A percentile compares a stretch with the other conserved stretches of the same genome.
phyloP scores from a whole-genome alignment of 2,888 invertebrate species.

The Drosophila subquinaria region DNA sequence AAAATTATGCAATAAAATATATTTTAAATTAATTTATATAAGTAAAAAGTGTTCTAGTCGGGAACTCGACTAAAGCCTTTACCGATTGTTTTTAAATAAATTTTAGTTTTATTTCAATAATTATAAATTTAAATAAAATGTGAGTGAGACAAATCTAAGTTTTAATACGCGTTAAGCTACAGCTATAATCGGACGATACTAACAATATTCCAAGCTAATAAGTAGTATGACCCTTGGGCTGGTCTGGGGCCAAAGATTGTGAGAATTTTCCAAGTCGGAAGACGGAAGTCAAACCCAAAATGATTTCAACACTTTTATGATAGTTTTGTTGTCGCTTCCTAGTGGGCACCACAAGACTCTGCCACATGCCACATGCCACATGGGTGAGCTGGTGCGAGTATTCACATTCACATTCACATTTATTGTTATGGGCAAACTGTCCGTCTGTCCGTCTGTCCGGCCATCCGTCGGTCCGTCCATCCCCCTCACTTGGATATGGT shows the following conservation, averaged over 20 bases:
- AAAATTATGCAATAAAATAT: too few species aligned
- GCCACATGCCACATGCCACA: slow-evolving; percentile 29
- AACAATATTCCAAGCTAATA: slow-evolving; percentile 8
- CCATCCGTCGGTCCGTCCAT: background rate
- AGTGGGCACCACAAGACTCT: slow-evolving; percentile 37
- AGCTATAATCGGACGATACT: background rate
- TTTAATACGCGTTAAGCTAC: background rate
- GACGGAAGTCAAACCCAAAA: slow-evolving; percentile 77
- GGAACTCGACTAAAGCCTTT: too few species aligned
- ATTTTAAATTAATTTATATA: too few species aligned
- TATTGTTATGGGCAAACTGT: slow-evolving; percentile 52
- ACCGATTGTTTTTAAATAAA: too few species aligned
- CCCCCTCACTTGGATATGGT: background rate
- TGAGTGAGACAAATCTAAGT: background rate
- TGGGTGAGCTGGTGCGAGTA: slow-evolving; percentile 51
- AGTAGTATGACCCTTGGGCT: slow-evolving; percentile 3
- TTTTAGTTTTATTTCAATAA: too few species aligned
- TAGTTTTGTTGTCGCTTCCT: slow-evolving; percentile 56
- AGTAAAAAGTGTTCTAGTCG: too few species aligned
- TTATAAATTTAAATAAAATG: too few species aligned
- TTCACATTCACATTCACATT: slow-evolving; percentile 43
- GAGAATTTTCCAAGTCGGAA: slow-evolving; percentile 39
- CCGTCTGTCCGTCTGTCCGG: background rate
- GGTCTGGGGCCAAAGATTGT: background rate
- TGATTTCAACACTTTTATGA: slow-evolving; percentile 76